phyloP scores from a whole-genome alignment of 2,797 vertebrate genomes.

The Furcifer pardalis region DNA sequence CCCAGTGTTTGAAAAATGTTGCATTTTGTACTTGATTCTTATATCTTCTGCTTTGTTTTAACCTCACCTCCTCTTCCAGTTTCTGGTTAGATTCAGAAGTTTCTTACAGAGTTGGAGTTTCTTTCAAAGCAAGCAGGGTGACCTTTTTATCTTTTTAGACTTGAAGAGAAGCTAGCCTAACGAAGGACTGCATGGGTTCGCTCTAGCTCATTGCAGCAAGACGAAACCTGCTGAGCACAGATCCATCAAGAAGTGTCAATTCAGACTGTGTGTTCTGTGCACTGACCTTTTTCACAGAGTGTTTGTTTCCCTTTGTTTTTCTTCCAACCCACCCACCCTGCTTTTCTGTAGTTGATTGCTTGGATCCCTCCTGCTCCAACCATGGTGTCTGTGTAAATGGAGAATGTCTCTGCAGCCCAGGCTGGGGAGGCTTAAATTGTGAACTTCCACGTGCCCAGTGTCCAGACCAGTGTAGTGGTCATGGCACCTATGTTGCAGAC shows the following conservation, averaged over 20 bases:
- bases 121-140: slow-evolving; percentile 11
- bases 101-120: no score
- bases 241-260: not conserved
- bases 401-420: slow-evolving; percentile 96
- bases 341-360: slow-evolving; percentile 87
- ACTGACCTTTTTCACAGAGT: not conserved
- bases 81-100: slow-evolving; percentile 6
- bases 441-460: slow-evolving; percentile 94
- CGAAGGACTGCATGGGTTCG: not conserved
- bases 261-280: fast-evolving
- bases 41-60: slow-evolving; percentile 11
- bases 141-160: slow-evolving; percentile 16
- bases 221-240: not conserved
- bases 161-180: not conserved
- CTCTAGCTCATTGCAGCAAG: not conserved
- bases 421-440: slow-evolving; percentile 95
- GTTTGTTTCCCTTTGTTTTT: slow-evolving; percentile 7
- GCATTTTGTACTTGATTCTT: not conserved
- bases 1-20: slow-evolving; percentile 12
- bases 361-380: slow-evolving; percentile 95
- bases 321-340: not conserved
- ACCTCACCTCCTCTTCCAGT: not conserved
- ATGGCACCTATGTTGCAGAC: slow-evolving; percentile 96
- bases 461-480: slow-evolving; percentile 97
- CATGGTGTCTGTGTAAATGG: slow-evolving; percentile 96